Conservation (phyloP, 2,888 invertebrate species). For the Yponomeuta cagnagella region DNA sequence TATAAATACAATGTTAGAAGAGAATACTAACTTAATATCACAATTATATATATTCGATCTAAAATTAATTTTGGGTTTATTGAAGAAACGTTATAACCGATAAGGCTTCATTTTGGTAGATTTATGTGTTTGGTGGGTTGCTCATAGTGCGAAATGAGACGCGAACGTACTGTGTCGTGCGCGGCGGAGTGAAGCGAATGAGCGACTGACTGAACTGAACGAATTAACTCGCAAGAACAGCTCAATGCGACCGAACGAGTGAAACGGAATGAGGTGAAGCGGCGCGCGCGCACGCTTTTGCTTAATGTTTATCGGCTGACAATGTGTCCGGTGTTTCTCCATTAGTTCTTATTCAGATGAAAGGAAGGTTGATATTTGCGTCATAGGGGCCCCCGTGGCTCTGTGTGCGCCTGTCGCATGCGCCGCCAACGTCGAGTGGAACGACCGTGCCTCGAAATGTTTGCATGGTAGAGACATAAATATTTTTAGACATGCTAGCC, state of each 20-base stretch:
- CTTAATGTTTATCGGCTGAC: constrained; percentile 64
- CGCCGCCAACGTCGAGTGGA: constrained; percentile 27
- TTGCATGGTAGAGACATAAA: constrained; percentile 46
- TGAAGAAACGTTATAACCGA: constrained; percentile 71
- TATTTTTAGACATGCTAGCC: constrained; percentile 59
- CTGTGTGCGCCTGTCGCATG: constrained; percentile 31
- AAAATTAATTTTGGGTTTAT: constrained; percentile 63
- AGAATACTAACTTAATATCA: constrained; percentile 68
- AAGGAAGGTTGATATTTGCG: constrained; percentile 60
- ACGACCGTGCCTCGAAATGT: constrained; percentile 36
- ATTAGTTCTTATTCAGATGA: constrained; percentile 64
- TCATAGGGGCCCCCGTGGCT: constrained; percentile 23
- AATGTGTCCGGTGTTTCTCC: constrained; percentile 29
- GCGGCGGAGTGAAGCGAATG: constrained; percentile 54
- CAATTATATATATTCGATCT: constrained; percentile 70
- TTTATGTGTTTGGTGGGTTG: constrained; percentile 72
- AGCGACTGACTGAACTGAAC: constrained; percentile 56
- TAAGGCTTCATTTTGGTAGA: constrained; percentile 73
- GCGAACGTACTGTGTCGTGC: constrained; percentile 50
- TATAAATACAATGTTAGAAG: constrained; percentile 15
- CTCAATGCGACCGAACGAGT: constrained; percentile 52
- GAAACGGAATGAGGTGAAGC: constrained; percentile 65
- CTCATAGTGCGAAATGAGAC: constrained; percentile 63
- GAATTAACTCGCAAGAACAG: constrained; percentile 42
- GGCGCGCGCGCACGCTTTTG: constrained; percentile 73